phyloP scores from a whole-genome alignment of 2,888 invertebrate species.

The Heteromyza rotundicornis region DNA sequence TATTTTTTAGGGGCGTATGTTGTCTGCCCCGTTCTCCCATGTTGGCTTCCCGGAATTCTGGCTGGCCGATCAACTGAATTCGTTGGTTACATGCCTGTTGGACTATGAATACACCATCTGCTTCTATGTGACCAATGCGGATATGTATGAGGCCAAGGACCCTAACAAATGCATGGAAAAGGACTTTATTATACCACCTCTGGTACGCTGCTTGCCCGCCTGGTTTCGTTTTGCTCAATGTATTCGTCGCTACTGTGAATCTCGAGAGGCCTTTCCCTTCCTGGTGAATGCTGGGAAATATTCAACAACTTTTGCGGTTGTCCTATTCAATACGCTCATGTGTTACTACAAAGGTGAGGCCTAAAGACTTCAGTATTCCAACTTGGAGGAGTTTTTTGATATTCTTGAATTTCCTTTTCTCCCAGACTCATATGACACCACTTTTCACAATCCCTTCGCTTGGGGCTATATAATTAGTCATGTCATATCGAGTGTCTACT shows the following conservation, averaged over 20 bases:
- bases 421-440: slow-evolving; percentile 66
- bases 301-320: slow-evolving; percentile 91
- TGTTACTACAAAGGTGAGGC: slow-evolving; percentile 63
- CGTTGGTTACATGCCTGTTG: slow-evolving; percentile 82
- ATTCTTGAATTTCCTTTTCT: slow-evolving; percentile 33
- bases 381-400: background rate
- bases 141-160: slow-evolving; percentile 63
- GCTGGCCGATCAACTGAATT: slow-evolving; percentile 94
- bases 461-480: slow-evolving; percentile 85
- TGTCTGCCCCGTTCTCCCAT: slow-evolving; percentile 87
- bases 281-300: slow-evolving; percentile 97
- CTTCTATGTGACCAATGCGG: slow-evolving; percentile 79
- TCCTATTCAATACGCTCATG: slow-evolving; percentile 77
- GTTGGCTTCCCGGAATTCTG: slow-evolving; percentile 97
- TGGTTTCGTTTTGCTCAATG: slow-evolving; percentile 99
- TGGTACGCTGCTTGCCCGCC: slow-evolving; percentile 90
- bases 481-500: slow-evolving; percentile 86
- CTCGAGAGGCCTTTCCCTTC: slow-evolving; percentile 88
- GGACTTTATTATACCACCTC: slow-evolving; percentile 76
- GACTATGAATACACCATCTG: slow-evolving; percentile 93
- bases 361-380: slow-evolving; percentile 45
- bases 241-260: slow-evolving; percentile 90
- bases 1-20: slow-evolving; percentile 69
- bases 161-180: slow-evolving; percentile 66
- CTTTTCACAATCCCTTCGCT: slow-evolving; percentile 79